Evolutionary conservation across 1,140 invertebrate genomes (phyloP).

Genomic region (Drosophila lacteicornis): DNA sequence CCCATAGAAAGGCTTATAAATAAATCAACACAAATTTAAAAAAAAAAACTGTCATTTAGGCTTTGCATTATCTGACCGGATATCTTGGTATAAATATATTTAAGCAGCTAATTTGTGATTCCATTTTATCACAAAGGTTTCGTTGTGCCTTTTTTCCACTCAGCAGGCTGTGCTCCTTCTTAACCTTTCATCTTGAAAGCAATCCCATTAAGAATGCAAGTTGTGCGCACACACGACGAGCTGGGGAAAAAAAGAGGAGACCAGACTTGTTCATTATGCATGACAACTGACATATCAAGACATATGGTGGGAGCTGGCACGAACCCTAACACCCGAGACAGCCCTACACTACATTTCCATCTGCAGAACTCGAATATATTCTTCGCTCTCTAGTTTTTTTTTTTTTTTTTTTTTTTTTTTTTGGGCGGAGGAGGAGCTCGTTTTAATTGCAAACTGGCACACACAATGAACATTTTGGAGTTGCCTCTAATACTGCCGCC

Average conservation of each 20-base stretch:
- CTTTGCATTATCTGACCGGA: neutral
- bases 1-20: no score
- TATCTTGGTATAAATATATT: conserved; percentile 17
- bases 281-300: conserved; percentile 78
- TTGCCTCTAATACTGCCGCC: conserved; percentile 28
- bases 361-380: conserved; percentile 20
- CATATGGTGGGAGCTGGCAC: conserved; percentile 51
- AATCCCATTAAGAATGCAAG: conserved; percentile 62
- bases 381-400: conserved; percentile 21
- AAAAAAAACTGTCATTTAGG: no score
- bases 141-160: conserved; percentile 3
- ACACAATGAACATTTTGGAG: conserved; percentile 44
- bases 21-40: no score
- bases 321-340: conserved; percentile 34
- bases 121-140: conserved; percentile 32
- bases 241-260: neutral
- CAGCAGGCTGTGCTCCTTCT: neutral
- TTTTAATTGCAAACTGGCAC: conserved; percentile 77
- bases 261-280: conserved; percentile 63
- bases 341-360: neutral
- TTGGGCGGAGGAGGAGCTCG: conserved; percentile 3
- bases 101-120: conserved; percentile 40
- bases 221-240: conserved; percentile 22
- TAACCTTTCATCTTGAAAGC: conserved; percentile 35
- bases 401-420: conserved; percentile 45